phyloP scores from a whole-genome alignment of 2,797 vertebrate species.

The Esox masquinongy region DNA sequence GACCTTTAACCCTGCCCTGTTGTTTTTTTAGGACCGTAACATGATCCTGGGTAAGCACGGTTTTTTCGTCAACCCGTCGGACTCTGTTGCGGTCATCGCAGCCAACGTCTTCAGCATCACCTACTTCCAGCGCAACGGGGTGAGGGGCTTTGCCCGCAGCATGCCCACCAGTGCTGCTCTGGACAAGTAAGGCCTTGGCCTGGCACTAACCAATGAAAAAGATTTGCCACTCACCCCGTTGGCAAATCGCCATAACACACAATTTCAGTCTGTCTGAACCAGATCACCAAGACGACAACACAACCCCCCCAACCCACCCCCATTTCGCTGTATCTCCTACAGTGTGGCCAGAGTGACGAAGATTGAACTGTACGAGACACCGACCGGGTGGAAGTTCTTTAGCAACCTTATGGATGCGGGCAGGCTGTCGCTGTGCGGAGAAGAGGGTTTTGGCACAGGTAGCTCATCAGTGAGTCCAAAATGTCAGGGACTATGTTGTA shows the following conservation, averaged over 20 bases:
- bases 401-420: constrained; percentile 97
- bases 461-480: constrained; percentile 45
- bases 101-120: constrained; percentile 97
- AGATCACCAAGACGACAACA: background rate
- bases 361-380: constrained; percentile 95
- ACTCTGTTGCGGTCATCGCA: constrained; percentile 94
- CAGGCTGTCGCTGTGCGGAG: constrained; percentile 92
- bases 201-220: background rate
- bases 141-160: constrained; percentile 92
- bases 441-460: constrained; percentile 97
- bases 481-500: background rate
- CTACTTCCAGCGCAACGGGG: constrained; percentile 93
- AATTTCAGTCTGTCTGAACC: background rate
- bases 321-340: constrained; percentile 38
- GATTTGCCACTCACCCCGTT: background rate
- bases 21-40: constrained; percentile 84
- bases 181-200: constrained; percentile 80
- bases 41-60: constrained; percentile 94
- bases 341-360: constrained; percentile 95
- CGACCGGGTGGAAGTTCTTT: constrained; percentile 97
- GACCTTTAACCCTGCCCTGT: constrained; percentile 3
- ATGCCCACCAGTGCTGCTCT: constrained; percentile 96
- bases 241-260: background rate
- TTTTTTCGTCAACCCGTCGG: constrained; percentile 93
- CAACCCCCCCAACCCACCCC: background rate